phyloP scores from a whole-genome alignment of 1,140 invertebrate species.

The Acromyrmex charruanus region DNA sequence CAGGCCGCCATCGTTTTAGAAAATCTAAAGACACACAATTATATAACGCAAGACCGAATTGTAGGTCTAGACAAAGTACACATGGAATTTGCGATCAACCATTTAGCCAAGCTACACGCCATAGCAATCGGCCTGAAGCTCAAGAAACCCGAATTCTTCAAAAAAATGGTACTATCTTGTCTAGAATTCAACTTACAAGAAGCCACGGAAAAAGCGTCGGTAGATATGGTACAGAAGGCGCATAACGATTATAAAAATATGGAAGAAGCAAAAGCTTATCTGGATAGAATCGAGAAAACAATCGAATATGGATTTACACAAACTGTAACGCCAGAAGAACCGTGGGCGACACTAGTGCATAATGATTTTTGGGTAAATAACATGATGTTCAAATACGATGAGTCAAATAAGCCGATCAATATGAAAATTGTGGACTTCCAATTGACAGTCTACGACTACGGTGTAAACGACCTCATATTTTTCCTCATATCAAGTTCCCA shows the following conservation, averaged over 20 bases:
- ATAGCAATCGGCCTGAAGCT: constrained; percentile 86
- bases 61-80: constrained; percentile 85
- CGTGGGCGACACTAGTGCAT: constrained; percentile 87
- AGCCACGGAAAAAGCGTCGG: constrained; percentile 71
- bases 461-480: constrained; percentile 88
- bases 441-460: constrained; percentile 86
- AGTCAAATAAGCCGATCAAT: constrained; percentile 80
- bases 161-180: constrained; percentile 78
- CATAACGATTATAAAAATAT: constrained; percentile 76
- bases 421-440: constrained; percentile 90
- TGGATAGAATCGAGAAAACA: constrained; percentile 77
- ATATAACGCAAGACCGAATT: constrained; percentile 86
- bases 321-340: constrained; percentile 72
- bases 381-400: constrained; percentile 87
- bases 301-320: constrained; percentile 67
- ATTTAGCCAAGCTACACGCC: constrained; percentile 88
- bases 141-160: constrained; percentile 86
- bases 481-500: constrained; percentile 88
- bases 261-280: constrained; percentile 71
- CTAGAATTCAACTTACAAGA: constrained; percentile 69
- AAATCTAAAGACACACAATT: constrained; percentile 87
- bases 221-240: constrained; percentile 81
- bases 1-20: constrained; percentile 88
- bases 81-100: constrained; percentile 85
- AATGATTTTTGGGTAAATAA: constrained; percentile 90